phyloP scores from a whole-genome alignment of 2,888 invertebrate genomes.

The Ochropleura plecta region DNA sequence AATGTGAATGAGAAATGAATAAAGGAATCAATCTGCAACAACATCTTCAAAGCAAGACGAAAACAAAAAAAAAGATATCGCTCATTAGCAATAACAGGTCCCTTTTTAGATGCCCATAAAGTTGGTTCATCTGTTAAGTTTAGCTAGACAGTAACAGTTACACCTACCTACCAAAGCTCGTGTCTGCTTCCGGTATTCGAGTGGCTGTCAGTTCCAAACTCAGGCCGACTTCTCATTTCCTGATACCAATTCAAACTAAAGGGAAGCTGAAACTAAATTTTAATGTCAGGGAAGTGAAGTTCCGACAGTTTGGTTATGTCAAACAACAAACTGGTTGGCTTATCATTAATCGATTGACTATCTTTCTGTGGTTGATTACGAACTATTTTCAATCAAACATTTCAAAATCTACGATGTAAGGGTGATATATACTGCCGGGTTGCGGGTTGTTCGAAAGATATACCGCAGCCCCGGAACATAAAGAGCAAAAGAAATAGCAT shows the following conservation, averaged over 20 bases:
- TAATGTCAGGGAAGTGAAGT: neutral
- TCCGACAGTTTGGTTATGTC: neutral
- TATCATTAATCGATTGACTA: neutral
- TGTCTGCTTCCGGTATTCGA: neutral
- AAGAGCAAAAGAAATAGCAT: too few relatives aligned
- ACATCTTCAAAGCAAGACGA: neutral
- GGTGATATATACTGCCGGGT: too few relatives aligned
- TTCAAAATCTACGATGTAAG: too few relatives aligned
- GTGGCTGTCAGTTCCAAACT: slow-evolving; percentile 1
- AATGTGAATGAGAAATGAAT: too few relatives aligned
- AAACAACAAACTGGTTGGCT: neutral
- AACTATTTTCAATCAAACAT: neutral
- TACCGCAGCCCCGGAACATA: too few relatives aligned
- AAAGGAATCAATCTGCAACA: neutral
- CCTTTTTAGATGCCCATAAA: neutral
- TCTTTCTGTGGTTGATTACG: neutral
- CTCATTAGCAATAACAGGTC: neutral
- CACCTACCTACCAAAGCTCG: neutral
- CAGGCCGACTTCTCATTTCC: slow-evolving; percentile 26
- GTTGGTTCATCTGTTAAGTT: neutral
- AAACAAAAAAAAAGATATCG: neutral
- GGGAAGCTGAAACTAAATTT: neutral
- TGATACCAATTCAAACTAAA: slow-evolving; percentile 1
- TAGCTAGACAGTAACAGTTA: neutral
- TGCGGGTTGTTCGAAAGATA: too few relatives aligned